Conservation (phyloP, 2,797 vertebrate species). For the Xiphophorus birchmanni region DNA sequence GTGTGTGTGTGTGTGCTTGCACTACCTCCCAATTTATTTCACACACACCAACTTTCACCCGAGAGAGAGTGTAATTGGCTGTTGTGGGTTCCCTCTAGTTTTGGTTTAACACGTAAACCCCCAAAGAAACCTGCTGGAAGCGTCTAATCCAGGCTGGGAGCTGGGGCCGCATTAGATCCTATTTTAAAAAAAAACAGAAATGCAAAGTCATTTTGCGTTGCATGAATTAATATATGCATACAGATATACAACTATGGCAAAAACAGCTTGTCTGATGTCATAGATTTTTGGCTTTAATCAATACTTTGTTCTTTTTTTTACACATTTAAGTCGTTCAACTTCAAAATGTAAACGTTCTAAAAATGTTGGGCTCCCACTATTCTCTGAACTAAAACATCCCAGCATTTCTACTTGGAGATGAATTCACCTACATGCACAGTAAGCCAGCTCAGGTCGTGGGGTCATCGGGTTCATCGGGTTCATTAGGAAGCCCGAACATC, state of each 20-base stretch:
- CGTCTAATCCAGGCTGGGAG: conserved; percentile 73
- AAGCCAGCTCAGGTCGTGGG: not conserved
- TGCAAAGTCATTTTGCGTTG: conserved; percentile 38
- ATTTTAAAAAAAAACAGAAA: conserved; percentile 36
- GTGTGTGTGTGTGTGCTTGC: conserved; percentile 45
- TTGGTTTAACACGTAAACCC: conserved; percentile 72
- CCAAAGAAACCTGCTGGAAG: conserved; percentile 72
- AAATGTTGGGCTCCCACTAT: not conserved
- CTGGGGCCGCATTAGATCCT: conserved; percentile 62
- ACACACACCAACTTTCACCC: conserved; percentile 51
- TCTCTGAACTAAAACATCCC: not conserved
- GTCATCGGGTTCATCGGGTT: not conserved
- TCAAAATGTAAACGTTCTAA: not conserved
- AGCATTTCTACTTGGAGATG: not conserved
- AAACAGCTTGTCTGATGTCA: not conserved
- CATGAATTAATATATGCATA: conserved; percentile 21
- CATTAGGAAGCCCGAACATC: not conserved
- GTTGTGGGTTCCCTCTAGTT: conserved; percentile 70
- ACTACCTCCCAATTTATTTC: conserved; percentile 39
- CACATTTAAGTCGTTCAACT: not conserved
- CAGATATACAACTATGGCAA: conserved; percentile 7
- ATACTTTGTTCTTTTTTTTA: not conserved
- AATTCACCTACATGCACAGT: not conserved
- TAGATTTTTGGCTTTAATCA: not conserved
- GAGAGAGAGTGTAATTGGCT: conserved; percentile 75